Evolutionary conservation across 2,888 invertebrate genomes (phyloP).

Genomic region (Lordiphosa fenestrarum): DNA sequence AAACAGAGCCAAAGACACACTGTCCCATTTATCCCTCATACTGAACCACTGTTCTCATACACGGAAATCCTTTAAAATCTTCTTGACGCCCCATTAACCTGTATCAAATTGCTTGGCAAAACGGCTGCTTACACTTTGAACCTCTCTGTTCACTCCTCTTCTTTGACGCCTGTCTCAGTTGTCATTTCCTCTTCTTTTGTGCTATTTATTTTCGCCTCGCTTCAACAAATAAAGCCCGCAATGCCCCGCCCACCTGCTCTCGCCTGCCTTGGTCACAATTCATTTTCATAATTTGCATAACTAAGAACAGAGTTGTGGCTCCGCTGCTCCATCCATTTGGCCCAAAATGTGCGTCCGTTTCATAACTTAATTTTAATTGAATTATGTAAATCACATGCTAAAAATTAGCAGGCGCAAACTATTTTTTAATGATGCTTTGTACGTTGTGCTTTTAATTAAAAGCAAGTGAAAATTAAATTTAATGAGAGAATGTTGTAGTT

Average conservation of each 20-base stretch:
- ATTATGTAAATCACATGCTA: slow-evolving; percentile 71
- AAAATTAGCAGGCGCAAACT: slow-evolving; percentile 75
- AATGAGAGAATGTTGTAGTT: slow-evolving; percentile 40
- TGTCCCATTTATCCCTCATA: too few species aligned
- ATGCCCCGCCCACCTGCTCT: slow-evolving; percentile 3
- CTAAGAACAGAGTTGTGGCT: slow-evolving; percentile 45
- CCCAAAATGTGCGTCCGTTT: slow-evolving; percentile 60
- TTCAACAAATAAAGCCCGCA: slow-evolving; percentile 65
- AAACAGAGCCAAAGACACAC: too few species aligned
- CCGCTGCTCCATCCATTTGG: slow-evolving; percentile 13
- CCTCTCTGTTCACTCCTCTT: neutral
- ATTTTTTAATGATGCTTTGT: slow-evolving; percentile 71
- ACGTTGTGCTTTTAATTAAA: slow-evolving; percentile 63
- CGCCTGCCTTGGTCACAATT: slow-evolving; percentile 2
- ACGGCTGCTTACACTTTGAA: slow-evolving; percentile 7
- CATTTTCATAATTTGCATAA: slow-evolving; percentile 68
- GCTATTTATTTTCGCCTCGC: slow-evolving; percentile 66
- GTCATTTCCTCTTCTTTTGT: slow-evolving; percentile 52
- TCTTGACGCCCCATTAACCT: slow-evolving; percentile 50
- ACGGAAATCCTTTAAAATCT: slow-evolving; percentile 23
- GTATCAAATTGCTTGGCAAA: slow-evolving; percentile 50
- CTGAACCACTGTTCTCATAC: slow-evolving; percentile 7
- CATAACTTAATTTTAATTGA: slow-evolving; percentile 74
- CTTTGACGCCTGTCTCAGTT: slow-evolving; percentile 21
- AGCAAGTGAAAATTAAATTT: slow-evolving; percentile 70